Base-by-base conservation (phyloP, 2,113 vertebrate genomes). In the Gavialis gangeticus region DNA sequence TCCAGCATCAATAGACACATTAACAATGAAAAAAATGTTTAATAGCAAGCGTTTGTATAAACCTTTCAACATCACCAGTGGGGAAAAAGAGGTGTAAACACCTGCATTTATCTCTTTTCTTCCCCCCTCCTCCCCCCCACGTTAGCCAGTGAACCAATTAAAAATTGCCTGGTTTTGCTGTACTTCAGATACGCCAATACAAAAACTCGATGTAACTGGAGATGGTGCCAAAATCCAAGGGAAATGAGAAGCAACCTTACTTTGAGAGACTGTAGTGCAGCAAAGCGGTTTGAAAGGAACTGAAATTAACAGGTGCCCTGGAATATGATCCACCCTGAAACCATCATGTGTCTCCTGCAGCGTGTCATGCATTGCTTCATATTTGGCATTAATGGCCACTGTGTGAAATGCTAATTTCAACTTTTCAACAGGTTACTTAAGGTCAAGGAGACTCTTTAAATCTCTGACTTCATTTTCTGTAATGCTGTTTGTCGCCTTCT, bases 31-130 rank as follows among this genome's bases (percentile, higher is more conserved):
- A 56, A 24, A 4, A 2, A 28, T 75, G 25, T 3, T 69, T 82
- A 4, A 56, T 13, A 24, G 12, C 3, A 2, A 0, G 69, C 24
- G 7, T 3, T 2, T 0, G 17, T 6, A 15, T 3, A 2, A 56
- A 2, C 18, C 37, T 37, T 15, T 21, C 24, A 9, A 18, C 5
- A 0, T 37, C 15, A 59, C 34, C 14, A 46, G 12, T 25, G 34
- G n/a, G 66, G 66, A 46, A 37, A 73, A 73, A 37, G 21, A 34
- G 46, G 69, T 46, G 30, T 4, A 9, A 63, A 12, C 7, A 10
- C 34, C 73, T 88, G 60, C 78, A 27, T 3, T n/a, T 10, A 64
- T 82, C 76, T 14, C 55, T n/a, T 71, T 69, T 34, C 34, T 46
- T 46, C 8, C 37, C 37, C 37, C 7, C 46, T 3, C 46, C 46